phyloP scores from a whole-genome alignment of 1,140 invertebrate species.

The Pseudomyrmex cubaensis region DNA sequence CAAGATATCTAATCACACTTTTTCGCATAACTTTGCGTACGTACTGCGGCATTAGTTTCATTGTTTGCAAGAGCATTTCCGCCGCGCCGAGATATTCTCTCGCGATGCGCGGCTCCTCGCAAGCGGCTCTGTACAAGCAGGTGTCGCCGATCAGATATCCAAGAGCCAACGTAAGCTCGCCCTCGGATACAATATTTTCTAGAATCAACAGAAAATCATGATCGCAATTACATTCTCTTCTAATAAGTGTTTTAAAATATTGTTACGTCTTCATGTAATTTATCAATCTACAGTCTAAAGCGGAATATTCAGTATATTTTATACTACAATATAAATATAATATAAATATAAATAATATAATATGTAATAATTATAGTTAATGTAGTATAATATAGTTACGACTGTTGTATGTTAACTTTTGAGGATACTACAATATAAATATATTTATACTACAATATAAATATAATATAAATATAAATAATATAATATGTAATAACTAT shows the following conservation, averaged over 20 bases:
- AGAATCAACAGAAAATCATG: slow-evolving; percentile 37
- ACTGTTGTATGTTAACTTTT: too few species aligned
- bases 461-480: too few species aligned
- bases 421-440: too few species aligned
- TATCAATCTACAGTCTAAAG: background rate
- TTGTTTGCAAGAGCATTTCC: slow-evolving; percentile 89
- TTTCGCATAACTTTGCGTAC: slow-evolving; percentile 52
- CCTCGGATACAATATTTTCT: slow-evolving; percentile 87
- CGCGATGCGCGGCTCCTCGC: slow-evolving; percentile 90
- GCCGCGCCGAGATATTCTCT: slow-evolving; percentile 90
- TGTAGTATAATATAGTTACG: too few species aligned
- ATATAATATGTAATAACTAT: too few species aligned
- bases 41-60: slow-evolving; percentile 89
- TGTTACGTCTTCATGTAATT: too few species aligned
- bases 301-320: too few species aligned
- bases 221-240: slow-evolving; percentile 18
- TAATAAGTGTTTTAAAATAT: background rate
- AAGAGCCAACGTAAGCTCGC: slow-evolving; percentile 89
- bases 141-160: slow-evolving; percentile 90
- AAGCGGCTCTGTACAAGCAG: slow-evolving; percentile 92
- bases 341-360: too few species aligned
- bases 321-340: too few species aligned
- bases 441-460: too few species aligned
- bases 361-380: too few species aligned
- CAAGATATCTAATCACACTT: background rate